Conservation (phyloP, 1,140 invertebrate species). For the Orius laevigatus region DNA sequence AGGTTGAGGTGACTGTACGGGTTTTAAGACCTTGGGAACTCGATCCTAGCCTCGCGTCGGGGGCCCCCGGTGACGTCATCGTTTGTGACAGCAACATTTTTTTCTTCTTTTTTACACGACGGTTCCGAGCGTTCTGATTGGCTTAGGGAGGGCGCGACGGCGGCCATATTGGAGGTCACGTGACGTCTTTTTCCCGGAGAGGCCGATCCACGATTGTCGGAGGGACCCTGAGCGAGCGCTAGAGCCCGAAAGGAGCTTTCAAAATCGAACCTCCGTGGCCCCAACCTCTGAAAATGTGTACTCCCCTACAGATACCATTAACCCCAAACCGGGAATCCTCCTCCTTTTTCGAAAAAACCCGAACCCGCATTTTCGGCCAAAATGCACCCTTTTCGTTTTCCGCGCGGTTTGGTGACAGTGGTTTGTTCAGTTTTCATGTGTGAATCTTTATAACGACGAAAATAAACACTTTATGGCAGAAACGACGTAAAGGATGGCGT, state of each 20-base stretch:
- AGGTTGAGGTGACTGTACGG: conserved; percentile 8
- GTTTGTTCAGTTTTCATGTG: background rate
- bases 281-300: background rate
- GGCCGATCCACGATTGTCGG: background rate
- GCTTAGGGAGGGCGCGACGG: background rate
- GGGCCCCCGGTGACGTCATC: conserved; percentile 8
- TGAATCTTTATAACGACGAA: conserved; percentile 1
- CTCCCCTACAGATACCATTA: too few species aligned
- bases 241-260: conserved; percentile 4
- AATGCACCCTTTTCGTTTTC: background rate
- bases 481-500: conserved; percentile 15
- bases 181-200: conserved; percentile 9
- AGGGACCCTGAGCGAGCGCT: conserved; percentile 7
- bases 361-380: background rate
- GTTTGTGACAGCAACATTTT: conserved; percentile 9
- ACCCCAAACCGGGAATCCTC: background rate
- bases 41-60: conserved; percentile 9
- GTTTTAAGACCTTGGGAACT: conserved; percentile 14
- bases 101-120: conserved; percentile 4
- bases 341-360: background rate
- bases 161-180: conserved; percentile 10
- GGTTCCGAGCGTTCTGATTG: conserved; percentile 5
- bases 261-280: conserved; percentile 9
- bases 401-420: background rate
- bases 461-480: conserved; percentile 8